These are phyloP conservation scores for Catonia carolina DNA, from an alignment of 2,888 invertebrate species.

Conservation along the genomic window DNA sequence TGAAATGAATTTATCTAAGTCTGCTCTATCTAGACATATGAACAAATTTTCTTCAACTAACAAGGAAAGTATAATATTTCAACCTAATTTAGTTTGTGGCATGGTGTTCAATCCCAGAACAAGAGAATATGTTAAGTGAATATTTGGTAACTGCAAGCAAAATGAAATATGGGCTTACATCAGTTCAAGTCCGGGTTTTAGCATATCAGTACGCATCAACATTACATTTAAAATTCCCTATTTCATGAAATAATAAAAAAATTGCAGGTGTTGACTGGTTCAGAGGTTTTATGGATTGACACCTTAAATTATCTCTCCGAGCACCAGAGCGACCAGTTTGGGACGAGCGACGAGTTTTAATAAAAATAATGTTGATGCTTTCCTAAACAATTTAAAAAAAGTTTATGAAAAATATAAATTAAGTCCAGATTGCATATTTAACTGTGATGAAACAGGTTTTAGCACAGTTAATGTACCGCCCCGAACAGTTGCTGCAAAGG, in stretches of 20 bases:
- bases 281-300: constrained; percentile 13
- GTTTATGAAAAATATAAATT: constrained; percentile 21
- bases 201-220: constrained; percentile 20
- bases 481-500: constrained; percentile 39
- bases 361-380: constrained; percentile 3
- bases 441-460: constrained; percentile 41
- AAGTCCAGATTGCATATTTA: constrained; percentile 36
- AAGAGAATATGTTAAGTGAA: constrained; percentile 9
- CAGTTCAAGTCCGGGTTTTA: constrained; percentile 10
- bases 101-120: constrained; percentile 10
- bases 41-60: too few species aligned
- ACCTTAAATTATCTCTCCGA: constrained; percentile 15
- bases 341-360: constrained; percentile 26
- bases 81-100: constrained; percentile 8
- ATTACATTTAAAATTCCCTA: constrained; percentile 14
- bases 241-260: constrained; percentile 9
- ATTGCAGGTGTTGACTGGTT: constrained; percentile 14
- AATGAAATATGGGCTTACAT: constrained; percentile 15
- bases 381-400: constrained; percentile 20
- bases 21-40: too few species aligned
- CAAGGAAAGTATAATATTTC: too few species aligned
- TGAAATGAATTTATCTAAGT: too few species aligned
- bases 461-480: constrained; percentile 40
- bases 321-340: constrained; percentile 27
- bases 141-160: constrained; percentile 10